Evolutionary conservation across 2,797 vertebrate species (phyloP), one percentile per base, ranked within the genome.

Genomic region (Sebastes diploproa): DNA sequence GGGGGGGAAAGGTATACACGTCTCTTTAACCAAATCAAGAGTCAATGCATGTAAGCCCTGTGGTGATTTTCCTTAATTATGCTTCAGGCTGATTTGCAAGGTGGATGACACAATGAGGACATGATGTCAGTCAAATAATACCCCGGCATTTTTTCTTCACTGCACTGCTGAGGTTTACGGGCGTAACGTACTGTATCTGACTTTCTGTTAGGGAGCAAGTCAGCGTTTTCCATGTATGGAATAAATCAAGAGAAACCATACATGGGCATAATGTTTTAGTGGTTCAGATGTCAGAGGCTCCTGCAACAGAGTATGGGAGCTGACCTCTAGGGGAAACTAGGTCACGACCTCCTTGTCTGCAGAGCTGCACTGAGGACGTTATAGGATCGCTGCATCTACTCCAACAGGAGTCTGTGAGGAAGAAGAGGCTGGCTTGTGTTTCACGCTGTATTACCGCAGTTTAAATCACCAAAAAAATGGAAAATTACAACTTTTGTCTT

Each of bases 101-200:
- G 85, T 91, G 84, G 72, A 86, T 90, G 90, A 92, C 91, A 93
- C 88, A 93, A 90, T 88, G 86, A 93, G 83, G 86, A 91, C 90
- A 88, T 84, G 72, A 87, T 89, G 86, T 88, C 88, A 89, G 80
- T 87, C 84, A 88, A 86, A 88, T 85, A 82, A 82, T 78, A 86
- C 70, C 32, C 64, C 25, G 6, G 58, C n/a, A 56, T 78, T 88
- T 82, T 38, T 60, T 86, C 70, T 64, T 61, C 34, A 22, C 50
- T 56, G 52, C 38, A 2, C 38, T 34, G 66, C 64, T 74, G 67
- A 79, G 50, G 80, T 76, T 78, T 60, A 72, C 27, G 69, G 55
- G 20, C 14, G 1, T 67, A 58, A 54, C 63, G 42, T 82, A 75
- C 46, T 75, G 14, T 59, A 36, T 78, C 69, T 84, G 65, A 72